A percentile compares a stretch with the other conserved stretches of the same genome.
Evolutionary conservation across 1,140 invertebrate genomes (phyloP).

Genomic region (Heterodera schachtii): DNA sequence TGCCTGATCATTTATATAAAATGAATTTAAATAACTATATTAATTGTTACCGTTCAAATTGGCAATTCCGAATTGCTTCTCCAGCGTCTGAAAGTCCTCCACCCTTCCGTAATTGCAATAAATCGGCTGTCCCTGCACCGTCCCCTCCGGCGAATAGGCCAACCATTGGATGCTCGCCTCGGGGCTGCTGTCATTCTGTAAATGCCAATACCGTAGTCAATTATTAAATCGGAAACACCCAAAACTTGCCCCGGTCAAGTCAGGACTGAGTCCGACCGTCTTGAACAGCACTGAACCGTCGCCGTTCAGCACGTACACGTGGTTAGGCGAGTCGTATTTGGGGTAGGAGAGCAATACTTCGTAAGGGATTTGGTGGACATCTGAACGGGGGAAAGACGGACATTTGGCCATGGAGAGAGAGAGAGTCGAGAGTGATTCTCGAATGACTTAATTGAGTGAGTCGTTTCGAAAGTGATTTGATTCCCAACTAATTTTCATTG

Average conservation of each 20-base stretch:
- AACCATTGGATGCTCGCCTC: slow-evolving; percentile 61
- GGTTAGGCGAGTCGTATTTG: slow-evolving; percentile 55
- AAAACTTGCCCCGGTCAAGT: slow-evolving; percentile 8
- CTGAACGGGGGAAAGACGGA: slow-evolving; percentile 35
- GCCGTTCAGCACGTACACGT: slow-evolving; percentile 42
- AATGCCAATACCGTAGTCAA: neutral
- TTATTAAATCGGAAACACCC: neutral
- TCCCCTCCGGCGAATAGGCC: slow-evolving; percentile 55
- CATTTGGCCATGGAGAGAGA: neutral
- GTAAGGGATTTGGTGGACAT: slow-evolving; percentile 58
- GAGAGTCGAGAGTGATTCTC: too few relatives aligned
- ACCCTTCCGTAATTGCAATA: slow-evolving; percentile 54
- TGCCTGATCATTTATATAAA: slow-evolving; percentile 42
- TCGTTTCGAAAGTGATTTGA: too few relatives aligned
- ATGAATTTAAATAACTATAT: neutral
- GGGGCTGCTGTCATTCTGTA: neutral
- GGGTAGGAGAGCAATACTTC: slow-evolving; percentile 59
- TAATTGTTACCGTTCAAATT: slow-evolving; percentile 3
- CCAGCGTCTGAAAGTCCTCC: slow-evolving; percentile 55
- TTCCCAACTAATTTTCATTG: too few relatives aligned
- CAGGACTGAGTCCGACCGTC: slow-evolving; percentile 46
- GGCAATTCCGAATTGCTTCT: slow-evolving; percentile 31
- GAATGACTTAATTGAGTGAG: too few relatives aligned
- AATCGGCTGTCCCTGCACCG: slow-evolving; percentile 55
- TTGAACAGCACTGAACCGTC: slow-evolving; percentile 41